Percentiles rank a stretch among this genome's conserved stretches.
Evolutionary conservation across 2,888 invertebrate species (phyloP).

Genomic region (Sisyra terminalis): DNA sequence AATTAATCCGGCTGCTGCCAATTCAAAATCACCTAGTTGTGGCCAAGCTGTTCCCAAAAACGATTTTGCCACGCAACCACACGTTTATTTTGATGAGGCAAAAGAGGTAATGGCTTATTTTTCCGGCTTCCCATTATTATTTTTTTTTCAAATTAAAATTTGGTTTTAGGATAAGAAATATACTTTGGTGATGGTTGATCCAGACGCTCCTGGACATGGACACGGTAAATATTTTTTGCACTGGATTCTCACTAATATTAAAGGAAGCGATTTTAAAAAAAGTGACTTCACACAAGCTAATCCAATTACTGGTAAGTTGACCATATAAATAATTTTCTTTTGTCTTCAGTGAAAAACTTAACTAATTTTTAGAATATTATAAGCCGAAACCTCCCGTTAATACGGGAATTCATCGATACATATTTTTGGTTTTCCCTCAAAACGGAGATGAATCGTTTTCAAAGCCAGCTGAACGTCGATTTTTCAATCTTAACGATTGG

Average conservation of each 20-base stretch:
- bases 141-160: too few species aligned
- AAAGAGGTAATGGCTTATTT: too few species aligned
- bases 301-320: background rate
- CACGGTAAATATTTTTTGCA: constrained; percentile 5
- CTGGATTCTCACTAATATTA: constrained; percentile 3
- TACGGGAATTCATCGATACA: constrained; percentile 4
- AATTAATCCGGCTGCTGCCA: too few species aligned
- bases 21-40: too few species aligned
- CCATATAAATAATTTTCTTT: background rate
- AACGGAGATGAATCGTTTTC: background rate
- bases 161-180: too few species aligned
- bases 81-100: too few species aligned
- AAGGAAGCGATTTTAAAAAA: background rate
- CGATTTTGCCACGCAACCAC: too few species aligned
- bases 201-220: constrained; percentile 5
- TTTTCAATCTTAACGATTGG: constrained; percentile 3
- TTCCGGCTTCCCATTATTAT: too few species aligned
- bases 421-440: constrained; percentile 5
- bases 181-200: constrained; percentile 3
- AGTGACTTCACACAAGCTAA: too few species aligned
- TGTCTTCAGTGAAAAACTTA: too few species aligned
- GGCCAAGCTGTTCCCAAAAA: too few species aligned
- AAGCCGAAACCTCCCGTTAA: constrained; percentile 4
- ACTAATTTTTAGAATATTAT: background rate
- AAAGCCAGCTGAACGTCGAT: background rate